Evolutionary conservation across 2,797 vertebrate species (phyloP), one percentile per base, ranked within the genome.

Genomic region (Helostoma temminkii): DNA sequence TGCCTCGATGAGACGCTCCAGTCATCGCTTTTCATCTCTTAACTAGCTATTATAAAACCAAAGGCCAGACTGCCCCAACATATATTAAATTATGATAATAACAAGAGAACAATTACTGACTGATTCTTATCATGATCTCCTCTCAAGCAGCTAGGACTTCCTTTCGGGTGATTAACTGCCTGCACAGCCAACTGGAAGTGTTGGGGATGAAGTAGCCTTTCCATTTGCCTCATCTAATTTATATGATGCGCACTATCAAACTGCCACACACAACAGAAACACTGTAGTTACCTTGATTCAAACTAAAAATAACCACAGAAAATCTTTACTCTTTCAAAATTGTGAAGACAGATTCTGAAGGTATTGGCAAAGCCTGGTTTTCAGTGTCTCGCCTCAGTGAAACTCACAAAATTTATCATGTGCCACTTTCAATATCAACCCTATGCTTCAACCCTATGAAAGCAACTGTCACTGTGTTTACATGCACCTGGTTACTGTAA

Each of bases 241-340:
- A 25, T 53, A 19, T 42, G 59, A 59, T 4, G 21, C 34, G 36
- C 21, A 1, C 1, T 58, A 16, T 68, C 53, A 41, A 41, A 41
- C 41, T 43, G 42, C 2, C 11, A 21, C 42, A 21, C 10, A 45
- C 42, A 15, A 48, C 34, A 42, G 10, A 55, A 15, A 21, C 7
- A 21, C 36, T 24, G 37, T n/a, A 8, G 28, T 47, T 42, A 9
- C 32, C 48, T 41, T 4, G 2, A 57, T 45, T 26, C 45, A 1
- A 30, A 16, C 21, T 46, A 34, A 71, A 60, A 71, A 58, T 15
- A 67, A 41, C 25, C 15, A 47, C n/a, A 10, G 1, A 50, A 60
- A 26, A 39, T 25, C 6, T 52, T 12, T 12, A 12, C 28, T 48
- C 34, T 34, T 34, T n/a, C n/a, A n/a, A 56, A 48, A 54, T n/a